Conservation (phyloP, 2,888 invertebrate genomes). For the Brachypalpus laphriformis region DNA sequence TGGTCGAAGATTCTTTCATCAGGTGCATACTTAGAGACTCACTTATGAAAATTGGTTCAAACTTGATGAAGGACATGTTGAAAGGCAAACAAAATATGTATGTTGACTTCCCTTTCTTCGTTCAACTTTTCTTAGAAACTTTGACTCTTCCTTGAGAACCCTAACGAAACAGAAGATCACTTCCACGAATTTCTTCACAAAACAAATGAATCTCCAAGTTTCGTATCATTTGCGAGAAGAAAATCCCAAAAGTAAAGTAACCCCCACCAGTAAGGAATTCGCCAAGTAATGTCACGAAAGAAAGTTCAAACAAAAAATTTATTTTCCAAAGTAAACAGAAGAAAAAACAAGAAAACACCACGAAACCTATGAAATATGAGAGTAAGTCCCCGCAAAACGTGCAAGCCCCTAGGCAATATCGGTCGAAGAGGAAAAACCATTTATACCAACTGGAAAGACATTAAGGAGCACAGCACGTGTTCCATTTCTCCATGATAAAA, state of each 20-base stretch:
- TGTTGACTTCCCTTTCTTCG: too few species aligned
- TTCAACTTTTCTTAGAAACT: not conserved
- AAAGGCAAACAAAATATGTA: not conserved
- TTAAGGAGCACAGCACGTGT: not conserved
- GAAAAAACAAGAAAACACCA: not conserved
- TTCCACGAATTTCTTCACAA: not conserved
- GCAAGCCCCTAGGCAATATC: not conserved
- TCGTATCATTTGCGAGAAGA: not conserved
- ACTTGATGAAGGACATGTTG: not conserved
- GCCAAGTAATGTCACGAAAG: not conserved
- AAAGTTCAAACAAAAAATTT: not conserved
- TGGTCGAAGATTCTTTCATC: not conserved
- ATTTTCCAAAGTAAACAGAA: constrained; percentile 1
- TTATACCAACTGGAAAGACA: not conserved
- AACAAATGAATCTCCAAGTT: not conserved
- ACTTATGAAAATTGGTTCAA: not conserved
- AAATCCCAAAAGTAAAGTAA: not conserved
- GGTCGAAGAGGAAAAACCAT: not conserved
- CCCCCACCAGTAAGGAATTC: not conserved
- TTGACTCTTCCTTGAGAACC: not conserved
- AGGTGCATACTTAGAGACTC: not conserved
- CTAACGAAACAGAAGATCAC: not conserved
- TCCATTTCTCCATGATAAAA: not conserved
- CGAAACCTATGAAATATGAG: not conserved
- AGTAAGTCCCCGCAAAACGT: not conserved